These are phyloP conservation scores for Elegia similella DNA, from an alignment of 2,888 invertebrate genomes.

Conservation along the genomic window DNA sequence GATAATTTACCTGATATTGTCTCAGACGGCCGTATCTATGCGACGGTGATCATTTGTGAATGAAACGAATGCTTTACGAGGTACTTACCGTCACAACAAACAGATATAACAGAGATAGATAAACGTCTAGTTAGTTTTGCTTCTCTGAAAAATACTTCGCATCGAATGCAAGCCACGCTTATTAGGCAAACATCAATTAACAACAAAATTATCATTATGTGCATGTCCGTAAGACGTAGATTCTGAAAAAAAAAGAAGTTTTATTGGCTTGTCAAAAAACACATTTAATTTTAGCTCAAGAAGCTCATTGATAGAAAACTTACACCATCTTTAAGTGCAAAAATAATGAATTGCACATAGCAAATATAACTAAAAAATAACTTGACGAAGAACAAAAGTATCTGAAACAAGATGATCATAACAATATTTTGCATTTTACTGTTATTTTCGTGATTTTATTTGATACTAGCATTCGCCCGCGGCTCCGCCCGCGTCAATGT, in stretches of 20 bases:
- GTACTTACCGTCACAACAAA: constrained; percentile 5
- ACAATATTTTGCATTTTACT: too few relatives aligned
- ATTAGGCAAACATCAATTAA: neutral
- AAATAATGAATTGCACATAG: constrained; percentile 26
- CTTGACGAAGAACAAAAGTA: neutral
- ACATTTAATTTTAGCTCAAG: too few relatives aligned
- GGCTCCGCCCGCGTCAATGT: too few relatives aligned
- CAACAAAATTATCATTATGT: neutral
- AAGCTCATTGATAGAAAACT: neutral
- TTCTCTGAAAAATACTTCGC: constrained; percentile 14
- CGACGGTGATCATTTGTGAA: too few relatives aligned
- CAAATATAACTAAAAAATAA: neutral
- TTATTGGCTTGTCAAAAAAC: neutral
- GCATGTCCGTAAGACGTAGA: neutral
- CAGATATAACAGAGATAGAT: constrained; percentile 12
- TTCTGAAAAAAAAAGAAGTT: neutral
- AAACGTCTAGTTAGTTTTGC: constrained; percentile 14
- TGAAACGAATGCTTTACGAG: too few relatives aligned
- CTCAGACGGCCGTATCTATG: too few relatives aligned
- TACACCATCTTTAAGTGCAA: constrained; percentile 27
- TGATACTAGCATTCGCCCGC: too few relatives aligned
- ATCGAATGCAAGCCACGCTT: constrained; percentile 1
- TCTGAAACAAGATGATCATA: neutral
- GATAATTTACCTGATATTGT: too few relatives aligned
- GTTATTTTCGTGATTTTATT: too few relatives aligned